These are phyloP conservation scores for Hyles lineata DNA, from an alignment of 2,888 invertebrate genomes.

Conservation along the genomic window DNA sequence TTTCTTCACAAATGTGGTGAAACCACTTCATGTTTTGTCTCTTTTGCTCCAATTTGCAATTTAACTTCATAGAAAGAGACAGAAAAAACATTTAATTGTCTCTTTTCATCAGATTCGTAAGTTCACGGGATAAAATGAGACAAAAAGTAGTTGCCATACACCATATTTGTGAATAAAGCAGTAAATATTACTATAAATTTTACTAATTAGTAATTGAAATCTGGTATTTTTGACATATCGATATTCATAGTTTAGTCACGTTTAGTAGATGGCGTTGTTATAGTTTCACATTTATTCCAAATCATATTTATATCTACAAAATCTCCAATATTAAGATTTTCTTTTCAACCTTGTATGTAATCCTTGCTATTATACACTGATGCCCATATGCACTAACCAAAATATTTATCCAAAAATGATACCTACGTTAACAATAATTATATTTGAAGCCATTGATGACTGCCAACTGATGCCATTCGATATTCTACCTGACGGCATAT, in stretches of 20 bases:
- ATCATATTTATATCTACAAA: not conserved
- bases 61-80: no score
- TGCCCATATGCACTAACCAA: not conserved
- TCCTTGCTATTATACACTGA: not conserved
- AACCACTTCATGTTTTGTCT: not conserved
- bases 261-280: slow-evolving; percentile 14
- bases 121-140: no score
- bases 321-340: not conserved
- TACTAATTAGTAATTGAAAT: slow-evolving; percentile 24
- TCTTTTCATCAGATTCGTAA: not conserved
- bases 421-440: no score
- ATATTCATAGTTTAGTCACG: not conserved
- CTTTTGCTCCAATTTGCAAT: not conserved
- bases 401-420: no score
- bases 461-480: no score
- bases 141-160: not conserved
- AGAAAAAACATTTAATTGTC: no score
- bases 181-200: slow-evolving; percentile 13
- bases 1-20: not conserved
- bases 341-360: no score
- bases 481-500: no score
- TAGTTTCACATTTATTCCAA: not conserved
- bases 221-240: not conserved
- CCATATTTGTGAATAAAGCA: not conserved
- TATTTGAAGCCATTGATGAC: no score